phyloP scores from a whole-genome alignment of 2,113 vertebrate species.

The Mus spicilegus region DNA sequence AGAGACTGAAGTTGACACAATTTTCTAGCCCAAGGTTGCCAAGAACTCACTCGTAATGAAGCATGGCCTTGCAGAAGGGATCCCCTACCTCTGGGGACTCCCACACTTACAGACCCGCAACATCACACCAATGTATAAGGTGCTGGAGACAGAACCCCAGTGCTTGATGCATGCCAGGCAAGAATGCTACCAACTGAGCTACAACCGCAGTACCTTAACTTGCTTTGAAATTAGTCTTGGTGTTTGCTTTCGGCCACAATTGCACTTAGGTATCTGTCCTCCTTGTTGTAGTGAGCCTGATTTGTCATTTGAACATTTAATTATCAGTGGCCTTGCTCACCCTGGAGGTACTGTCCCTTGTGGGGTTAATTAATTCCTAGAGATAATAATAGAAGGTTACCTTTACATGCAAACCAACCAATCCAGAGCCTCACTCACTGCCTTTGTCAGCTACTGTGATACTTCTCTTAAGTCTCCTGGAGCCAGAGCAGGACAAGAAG shows the following conservation, averaged over 20 bases:
- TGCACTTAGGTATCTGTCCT: background rate
- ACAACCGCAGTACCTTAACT: background rate
- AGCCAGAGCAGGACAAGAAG: background rate
- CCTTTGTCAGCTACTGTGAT: no score
- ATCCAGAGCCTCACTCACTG: no score
- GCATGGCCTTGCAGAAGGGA: background rate
- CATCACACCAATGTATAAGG: background rate
- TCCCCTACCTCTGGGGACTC: background rate
- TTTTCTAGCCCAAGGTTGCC: background rate
- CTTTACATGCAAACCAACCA: background rate
- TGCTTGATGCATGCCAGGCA: no score
- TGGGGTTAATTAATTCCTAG: background rate
- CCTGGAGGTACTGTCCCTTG: background rate
- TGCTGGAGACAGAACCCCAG: background rate
- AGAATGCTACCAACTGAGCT: background rate
- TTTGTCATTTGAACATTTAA: conserved; percentile 25
- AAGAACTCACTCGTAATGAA: background rate
- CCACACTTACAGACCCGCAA: background rate
- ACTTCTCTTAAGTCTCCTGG: background rate
- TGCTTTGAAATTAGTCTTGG: conserved; percentile 14
- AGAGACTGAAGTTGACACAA: background rate
- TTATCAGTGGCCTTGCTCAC: background rate
- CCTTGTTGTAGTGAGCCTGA: background rate
- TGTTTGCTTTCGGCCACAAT: background rate
- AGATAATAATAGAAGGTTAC: background rate